Evolutionary conservation across 2,797 vertebrate species (phyloP).

Genomic region (Xenentodon cancila): DNA sequence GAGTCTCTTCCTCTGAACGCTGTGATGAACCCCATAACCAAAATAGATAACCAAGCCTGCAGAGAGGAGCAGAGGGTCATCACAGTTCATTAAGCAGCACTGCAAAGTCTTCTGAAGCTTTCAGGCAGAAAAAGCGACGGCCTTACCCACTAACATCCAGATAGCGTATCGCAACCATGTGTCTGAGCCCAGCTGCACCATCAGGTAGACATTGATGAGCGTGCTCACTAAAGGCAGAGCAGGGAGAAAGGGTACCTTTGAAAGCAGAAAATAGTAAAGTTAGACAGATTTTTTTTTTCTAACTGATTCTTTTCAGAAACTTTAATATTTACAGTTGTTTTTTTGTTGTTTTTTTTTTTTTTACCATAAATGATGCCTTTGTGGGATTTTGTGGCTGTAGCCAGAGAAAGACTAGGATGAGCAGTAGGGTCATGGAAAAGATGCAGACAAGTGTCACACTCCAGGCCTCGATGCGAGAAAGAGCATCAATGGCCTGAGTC

Average conservation of each 20-base stretch:
- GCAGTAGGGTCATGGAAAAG: conserved; percentile 65
- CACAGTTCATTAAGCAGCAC: background rate
- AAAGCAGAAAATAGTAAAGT: conserved; percentile 1
- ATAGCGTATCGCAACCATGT: conserved; percentile 86
- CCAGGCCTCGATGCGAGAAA: conserved; percentile 72
- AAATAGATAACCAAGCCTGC: conserved; percentile 88
- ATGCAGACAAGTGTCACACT: conserved; percentile 75
- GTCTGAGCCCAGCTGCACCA: conserved; percentile 80
- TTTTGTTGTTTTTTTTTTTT: background rate
- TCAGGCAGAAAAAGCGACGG: background rate
- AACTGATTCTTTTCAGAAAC: background rate
- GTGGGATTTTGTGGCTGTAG: conserved; percentile 84
- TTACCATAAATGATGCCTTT: conserved; percentile 86
- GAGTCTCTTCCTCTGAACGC: conserved; percentile 73
- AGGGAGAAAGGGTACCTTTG: conserved; percentile 87
- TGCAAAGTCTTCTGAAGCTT: background rate
- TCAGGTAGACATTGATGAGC: conserved; percentile 84
- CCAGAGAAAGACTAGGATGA: conserved; percentile 80
- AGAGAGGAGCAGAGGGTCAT: background rate
- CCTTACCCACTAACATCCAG: conserved; percentile 87
- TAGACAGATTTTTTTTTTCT: background rate
- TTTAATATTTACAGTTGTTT: background rate
- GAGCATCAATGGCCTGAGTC: conserved; percentile 63
- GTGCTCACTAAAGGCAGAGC: conserved; percentile 84
- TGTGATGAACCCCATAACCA: conserved; percentile 83